phyloP scores from a whole-genome alignment of 2,888 invertebrate species.

The Trachelus troglodyta region DNA sequence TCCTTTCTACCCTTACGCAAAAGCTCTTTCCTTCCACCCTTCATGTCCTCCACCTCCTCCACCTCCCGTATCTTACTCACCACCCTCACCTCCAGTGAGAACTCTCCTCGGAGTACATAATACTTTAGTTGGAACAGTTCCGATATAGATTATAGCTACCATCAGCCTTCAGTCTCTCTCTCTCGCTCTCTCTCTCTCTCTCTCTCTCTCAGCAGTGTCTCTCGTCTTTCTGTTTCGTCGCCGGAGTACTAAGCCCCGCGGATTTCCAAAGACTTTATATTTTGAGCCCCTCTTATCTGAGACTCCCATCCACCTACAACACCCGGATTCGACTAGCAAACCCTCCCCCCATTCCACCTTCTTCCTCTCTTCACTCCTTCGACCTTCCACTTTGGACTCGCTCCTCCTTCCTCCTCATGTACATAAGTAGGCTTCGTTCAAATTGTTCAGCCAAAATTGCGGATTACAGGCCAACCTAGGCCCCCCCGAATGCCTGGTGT shows the following conservation, averaged over 20 bases:
- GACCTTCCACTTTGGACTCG: not conserved
- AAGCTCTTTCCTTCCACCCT: not conserved
- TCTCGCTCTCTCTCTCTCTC: not conserved
- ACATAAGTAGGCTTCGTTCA: not conserved
- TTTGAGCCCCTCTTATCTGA: constrained; percentile 39
- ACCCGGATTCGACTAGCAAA: not conserved
- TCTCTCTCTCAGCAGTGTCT: constrained; percentile 12
- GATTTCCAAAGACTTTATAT: constrained; percentile 43
- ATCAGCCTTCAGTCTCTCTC: constrained; percentile 13
- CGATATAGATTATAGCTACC: constrained; percentile 38
- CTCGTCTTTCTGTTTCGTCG: constrained; percentile 32
- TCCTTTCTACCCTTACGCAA: not conserved
- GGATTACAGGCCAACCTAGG: not conserved
- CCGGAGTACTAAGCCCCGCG: constrained; percentile 37
- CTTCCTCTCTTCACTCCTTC: not conserved
- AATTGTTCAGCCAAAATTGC: not conserved
- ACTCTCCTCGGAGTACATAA: constrained; percentile 29
- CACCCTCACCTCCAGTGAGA: constrained; percentile 7
- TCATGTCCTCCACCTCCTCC: not conserved
- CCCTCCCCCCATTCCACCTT: not conserved
- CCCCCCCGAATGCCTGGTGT: not conserved
- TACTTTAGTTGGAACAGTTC: constrained; percentile 37
- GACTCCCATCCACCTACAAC: not conserved
- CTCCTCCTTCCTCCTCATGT: not conserved
- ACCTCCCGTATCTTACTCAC: not conserved